Evolutionary conservation across 1,140 invertebrate species (phyloP).

Genomic region (Leptestheria dahalacensis): DNA sequence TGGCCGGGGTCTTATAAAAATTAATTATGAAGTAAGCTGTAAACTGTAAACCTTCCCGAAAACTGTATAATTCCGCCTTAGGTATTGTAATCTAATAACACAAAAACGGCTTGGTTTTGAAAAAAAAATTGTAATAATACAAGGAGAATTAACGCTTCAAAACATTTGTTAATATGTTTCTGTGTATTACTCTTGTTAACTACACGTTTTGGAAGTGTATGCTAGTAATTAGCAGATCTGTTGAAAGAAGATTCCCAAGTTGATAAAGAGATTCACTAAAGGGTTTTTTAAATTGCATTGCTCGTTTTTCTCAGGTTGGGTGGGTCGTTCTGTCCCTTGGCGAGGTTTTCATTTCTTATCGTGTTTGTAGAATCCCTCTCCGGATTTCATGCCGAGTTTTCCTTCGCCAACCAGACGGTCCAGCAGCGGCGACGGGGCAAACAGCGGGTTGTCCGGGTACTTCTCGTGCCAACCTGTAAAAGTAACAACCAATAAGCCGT

Average conservation of each 20-base stretch:
- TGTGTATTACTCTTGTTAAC: no score
- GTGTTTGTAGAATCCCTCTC: constrained; percentile 78
- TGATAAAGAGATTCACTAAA: neutral
- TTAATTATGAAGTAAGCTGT: no score
- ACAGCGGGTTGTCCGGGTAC: constrained; percentile 58
- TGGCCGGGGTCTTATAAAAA: no score
- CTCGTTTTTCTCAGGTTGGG: neutral
- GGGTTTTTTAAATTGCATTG: neutral
- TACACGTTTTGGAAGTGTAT: no score
- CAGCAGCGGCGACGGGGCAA: constrained; percentile 45
- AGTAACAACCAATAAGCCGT: constrained; percentile 25
- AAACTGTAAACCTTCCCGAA: no score
- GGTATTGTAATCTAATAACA: no score
- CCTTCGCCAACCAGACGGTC: constrained; percentile 60
- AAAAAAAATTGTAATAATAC: no score
- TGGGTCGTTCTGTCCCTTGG: neutral
- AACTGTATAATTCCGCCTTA: no score
- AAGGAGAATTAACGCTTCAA: neutral
- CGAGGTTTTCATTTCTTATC: constrained; percentile 27
- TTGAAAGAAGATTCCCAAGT: no score
- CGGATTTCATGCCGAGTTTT: constrained; percentile 66
- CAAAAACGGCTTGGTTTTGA: no score
- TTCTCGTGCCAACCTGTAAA: constrained; percentile 55
- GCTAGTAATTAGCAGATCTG: no score
- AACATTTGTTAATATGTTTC: no score